These are phyloP conservation scores for Dioctria linearis DNA, from an alignment of 2,888 invertebrate genomes.

Conservation along the genomic window DNA sequence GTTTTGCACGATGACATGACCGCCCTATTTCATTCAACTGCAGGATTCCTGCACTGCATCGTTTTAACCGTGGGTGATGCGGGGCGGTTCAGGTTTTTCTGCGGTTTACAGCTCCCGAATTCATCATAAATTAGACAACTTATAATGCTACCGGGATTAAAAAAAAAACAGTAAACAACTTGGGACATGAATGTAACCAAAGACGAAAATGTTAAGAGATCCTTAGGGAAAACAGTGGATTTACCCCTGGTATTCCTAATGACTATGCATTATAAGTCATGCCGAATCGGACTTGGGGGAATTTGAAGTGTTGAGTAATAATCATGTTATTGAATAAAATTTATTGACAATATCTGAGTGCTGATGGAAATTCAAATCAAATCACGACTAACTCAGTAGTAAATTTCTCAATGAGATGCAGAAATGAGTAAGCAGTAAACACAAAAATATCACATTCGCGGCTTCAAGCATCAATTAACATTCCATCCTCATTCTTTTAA, in stretches of 20 bases:
- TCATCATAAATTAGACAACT: background rate
- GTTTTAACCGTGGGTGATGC: background rate
- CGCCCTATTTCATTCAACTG: conserved; percentile 9
- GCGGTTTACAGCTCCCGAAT: conserved; percentile 19
- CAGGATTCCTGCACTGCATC: background rate
- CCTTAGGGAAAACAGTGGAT: background rate
- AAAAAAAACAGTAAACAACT: too few species aligned
- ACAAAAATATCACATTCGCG: background rate
- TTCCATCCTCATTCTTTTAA: background rate
- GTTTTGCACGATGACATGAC: background rate
- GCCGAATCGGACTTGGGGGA: background rate
- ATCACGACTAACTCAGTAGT: background rate
- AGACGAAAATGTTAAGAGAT: too few species aligned
- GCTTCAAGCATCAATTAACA: background rate
- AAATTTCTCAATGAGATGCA: background rate
- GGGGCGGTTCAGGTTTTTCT: background rate
- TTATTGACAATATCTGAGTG: background rate
- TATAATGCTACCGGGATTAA: too few species aligned
- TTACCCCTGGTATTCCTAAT: background rate
- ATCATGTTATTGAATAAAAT: background rate
- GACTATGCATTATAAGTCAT: background rate
- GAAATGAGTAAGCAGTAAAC: background rate
- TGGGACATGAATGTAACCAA: too few species aligned
- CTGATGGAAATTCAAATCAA: conserved; percentile 15
- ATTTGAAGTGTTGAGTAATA: conserved; percentile 4